phyloP scores from a whole-genome alignment of 2,888 invertebrate genomes.

The Ophioninae sp. region DNA sequence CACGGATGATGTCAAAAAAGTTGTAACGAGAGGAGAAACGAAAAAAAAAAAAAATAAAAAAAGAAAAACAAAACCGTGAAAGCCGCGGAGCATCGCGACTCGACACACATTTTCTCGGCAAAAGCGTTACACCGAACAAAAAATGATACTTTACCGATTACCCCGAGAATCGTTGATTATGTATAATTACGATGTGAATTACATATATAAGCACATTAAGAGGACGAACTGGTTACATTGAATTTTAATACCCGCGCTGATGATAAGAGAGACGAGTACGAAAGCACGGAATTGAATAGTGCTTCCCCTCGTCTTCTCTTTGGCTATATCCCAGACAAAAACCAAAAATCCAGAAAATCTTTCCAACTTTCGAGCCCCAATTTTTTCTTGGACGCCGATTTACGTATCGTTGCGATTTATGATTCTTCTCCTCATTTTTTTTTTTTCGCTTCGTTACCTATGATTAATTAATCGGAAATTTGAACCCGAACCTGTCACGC shows the following conservation, averaged over 20 bases:
- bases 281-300: neutral
- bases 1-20: slow-evolving; percentile 13
- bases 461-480: too few relatives aligned
- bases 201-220: slow-evolving; percentile 72
- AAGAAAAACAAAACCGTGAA: slow-evolving; percentile 1
- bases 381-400: too few relatives aligned
- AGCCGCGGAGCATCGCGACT: slow-evolving; percentile 26
- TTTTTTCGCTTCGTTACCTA: too few relatives aligned
- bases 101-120: slow-evolving; percentile 41
- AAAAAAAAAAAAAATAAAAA: slow-evolving; percentile 34
- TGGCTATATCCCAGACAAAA: neutral
- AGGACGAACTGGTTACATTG: neutral
- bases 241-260: slow-evolving; percentile 22
- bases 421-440: too few relatives aligned
- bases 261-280: neutral
- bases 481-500: too few relatives aligned
- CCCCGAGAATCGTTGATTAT: slow-evolving; percentile 73
- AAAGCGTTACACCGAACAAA: slow-evolving; percentile 63
- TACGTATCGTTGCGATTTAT: too few relatives aligned
- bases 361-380: neutral
- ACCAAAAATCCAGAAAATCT: neutral
- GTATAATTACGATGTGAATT: slow-evolving; percentile 77
- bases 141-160: slow-evolving; percentile 68
- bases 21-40: slow-evolving; percentile 22
- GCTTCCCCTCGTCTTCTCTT: neutral